Evolutionary conservation across 2,888 invertebrate species (phyloP).

Genomic region (Chalcis sispes): DNA sequence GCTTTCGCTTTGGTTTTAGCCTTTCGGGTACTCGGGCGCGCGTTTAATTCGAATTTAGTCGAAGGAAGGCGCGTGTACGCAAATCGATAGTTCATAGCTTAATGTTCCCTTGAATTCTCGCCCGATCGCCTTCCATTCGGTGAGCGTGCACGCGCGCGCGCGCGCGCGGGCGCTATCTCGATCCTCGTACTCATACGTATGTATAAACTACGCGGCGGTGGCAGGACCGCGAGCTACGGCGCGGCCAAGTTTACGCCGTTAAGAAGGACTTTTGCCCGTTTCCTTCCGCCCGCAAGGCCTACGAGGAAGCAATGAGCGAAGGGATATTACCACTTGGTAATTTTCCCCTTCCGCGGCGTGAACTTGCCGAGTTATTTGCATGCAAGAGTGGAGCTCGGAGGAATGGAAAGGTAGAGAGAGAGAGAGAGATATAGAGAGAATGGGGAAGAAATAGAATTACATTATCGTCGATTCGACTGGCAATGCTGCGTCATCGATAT

Average conservation of each 20-base stretch:
- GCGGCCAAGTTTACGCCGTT: slow-evolving; percentile 31
- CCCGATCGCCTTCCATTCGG: slow-evolving; percentile 55
- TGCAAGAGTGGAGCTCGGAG: not conserved
- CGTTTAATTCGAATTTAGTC: slow-evolving; percentile 60
- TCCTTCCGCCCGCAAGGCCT: slow-evolving; percentile 11
- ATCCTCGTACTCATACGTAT: not conserved
- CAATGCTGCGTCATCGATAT: slow-evolving; percentile 2
- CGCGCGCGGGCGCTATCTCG: not conserved
- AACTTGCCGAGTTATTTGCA: slow-evolving; percentile 16
- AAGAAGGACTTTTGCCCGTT: slow-evolving; percentile 36
- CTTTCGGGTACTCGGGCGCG: slow-evolving; percentile 50
- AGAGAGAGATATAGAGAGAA: not conserved
- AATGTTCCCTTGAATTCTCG: slow-evolving; percentile 64
- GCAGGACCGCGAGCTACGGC: too few relatives aligned
- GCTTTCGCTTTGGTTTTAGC: slow-evolving; percentile 37
- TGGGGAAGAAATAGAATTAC: too few relatives aligned
- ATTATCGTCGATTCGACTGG: slow-evolving; percentile 20
- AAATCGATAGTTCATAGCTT: slow-evolving; percentile 66
- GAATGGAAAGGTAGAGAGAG: not conserved
- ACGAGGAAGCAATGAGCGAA: slow-evolving; percentile 38
- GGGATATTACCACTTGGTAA: slow-evolving; percentile 33
- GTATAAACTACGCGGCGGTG: slow-evolving; percentile 17
- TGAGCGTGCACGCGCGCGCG: not conserved
- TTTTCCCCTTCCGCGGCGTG: slow-evolving; percentile 27
- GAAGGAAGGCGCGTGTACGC: slow-evolving; percentile 42